phyloP scores from a whole-genome alignment of 2,888 invertebrate species.

The Zaprionus lineosus region DNA sequence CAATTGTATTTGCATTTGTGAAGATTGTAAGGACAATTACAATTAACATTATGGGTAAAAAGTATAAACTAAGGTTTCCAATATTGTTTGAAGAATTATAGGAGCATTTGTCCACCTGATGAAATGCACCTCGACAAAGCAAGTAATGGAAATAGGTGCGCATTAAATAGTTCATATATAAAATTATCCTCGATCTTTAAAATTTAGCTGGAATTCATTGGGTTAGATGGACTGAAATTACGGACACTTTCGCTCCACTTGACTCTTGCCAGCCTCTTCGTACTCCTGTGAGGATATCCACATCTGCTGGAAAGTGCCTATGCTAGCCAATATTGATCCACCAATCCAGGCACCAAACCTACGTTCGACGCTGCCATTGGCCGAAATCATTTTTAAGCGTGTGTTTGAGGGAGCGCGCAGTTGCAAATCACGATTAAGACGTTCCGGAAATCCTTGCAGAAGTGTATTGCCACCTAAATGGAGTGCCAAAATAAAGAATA shows the following conservation, averaged over 20 bases:
- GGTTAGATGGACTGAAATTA: constrained; percentile 80
- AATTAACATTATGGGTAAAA: too few species aligned
- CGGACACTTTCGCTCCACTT: constrained; percentile 97
- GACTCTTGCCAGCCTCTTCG: constrained; percentile 97
- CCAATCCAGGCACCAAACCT: constrained; percentile 99
- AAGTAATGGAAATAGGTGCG: constrained; percentile 5
- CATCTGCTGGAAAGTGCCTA: constrained; percentile 99
- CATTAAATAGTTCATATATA: constrained; percentile 41
- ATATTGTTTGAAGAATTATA: constrained; percentile 13
- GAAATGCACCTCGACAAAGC: constrained; percentile 3
- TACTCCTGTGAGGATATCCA: constrained; percentile 99
- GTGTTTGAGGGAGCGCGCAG: constrained; percentile 95
- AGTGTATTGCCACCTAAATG: constrained; percentile 90
- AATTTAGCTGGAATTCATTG: constrained; percentile 41
- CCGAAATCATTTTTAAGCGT: constrained; percentile 95
- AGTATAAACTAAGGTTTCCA: not conserved
- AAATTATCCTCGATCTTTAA: constrained; percentile 45
- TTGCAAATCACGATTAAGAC: constrained; percentile 93
- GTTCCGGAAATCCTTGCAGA: constrained; percentile 96
- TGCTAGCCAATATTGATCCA: constrained; percentile 98
- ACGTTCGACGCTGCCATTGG: constrained; percentile 94
- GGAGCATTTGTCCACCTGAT: constrained; percentile 8
- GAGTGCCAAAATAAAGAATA: too few species aligned
- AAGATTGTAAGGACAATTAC: too few species aligned
- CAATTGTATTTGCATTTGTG: not conserved